Evolutionary conservation across 2,888 invertebrate genomes (phyloP), one percentile per base, ranked within the genome.

Genomic region (Aphrophora alni): DNA sequence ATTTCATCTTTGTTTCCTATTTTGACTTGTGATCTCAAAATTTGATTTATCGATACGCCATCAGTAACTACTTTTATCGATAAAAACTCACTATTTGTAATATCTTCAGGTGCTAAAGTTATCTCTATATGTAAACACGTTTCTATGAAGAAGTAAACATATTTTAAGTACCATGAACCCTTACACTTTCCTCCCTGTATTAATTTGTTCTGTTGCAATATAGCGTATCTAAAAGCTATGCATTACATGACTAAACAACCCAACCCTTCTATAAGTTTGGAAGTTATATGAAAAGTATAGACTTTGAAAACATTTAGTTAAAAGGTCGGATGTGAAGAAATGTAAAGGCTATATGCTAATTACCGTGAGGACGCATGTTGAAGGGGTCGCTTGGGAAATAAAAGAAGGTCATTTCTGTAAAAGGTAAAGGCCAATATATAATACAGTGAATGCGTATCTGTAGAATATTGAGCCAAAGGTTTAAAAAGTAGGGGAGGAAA

Each of bases 371-470:
- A 44, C 44, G 5, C 44, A 14, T 14, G 17, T 14, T 10, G 44
- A 44, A 44, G 59, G 59, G 59, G 59, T 21, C 59, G 59, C 59
- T 59, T n/a, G 59, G 59, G 59, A 59, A 59, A 59, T 59, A 59
- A 59, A 59, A 59, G 59, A 59, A 59, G 59, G 59, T 59, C 59
- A 59, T 59, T 21, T 59, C 59, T 59, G 59, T 2, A 14, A 14
- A 59, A 33, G 33, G 33, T 33, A 33, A 59, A 59, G 59, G 59
- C 14, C 59, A 59, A 21, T 59, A 2, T 59, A 21, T 59, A 59
- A 59, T 59, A 21, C 21, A 8, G 44, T 33, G 33, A 33, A 33
- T 33, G 33, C 8, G 8, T 33, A 3, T 5, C 5, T 5, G 33
- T 33, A 33, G 33, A 33, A 8, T 33, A 8, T n/a, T n/a, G n/a